Conservation (phyloP, 2,888 invertebrate genomes). For the Nymphalis c-album region DNA sequence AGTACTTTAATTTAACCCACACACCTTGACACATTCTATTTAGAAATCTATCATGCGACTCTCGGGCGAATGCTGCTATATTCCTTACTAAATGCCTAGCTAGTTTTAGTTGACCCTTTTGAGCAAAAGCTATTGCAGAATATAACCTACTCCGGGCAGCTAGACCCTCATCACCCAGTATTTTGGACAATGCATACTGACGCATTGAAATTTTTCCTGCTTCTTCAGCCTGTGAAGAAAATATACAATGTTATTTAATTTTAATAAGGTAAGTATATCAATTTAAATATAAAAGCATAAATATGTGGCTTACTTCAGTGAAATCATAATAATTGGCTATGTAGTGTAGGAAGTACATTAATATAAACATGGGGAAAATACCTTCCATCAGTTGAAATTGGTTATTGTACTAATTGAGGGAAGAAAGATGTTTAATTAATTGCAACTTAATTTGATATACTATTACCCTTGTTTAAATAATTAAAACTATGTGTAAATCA, state of each 20-base stretch:
- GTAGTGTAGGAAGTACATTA: no score
- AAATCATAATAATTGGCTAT: no score
- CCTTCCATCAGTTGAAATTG: no score
- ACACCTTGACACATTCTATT: slow-evolving; percentile 92
- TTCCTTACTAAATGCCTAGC: slow-evolving; percentile 83
- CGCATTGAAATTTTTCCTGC: slow-evolving; percentile 93
- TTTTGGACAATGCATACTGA: slow-evolving; percentile 90
- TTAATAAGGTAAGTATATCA: neutral
- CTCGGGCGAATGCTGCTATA: slow-evolving; percentile 61
- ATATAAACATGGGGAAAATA: no score
- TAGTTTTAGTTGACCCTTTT: slow-evolving; percentile 85
- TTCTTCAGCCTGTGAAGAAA: slow-evolving; percentile 86
- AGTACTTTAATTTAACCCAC: slow-evolving; percentile 90
- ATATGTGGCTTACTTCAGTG: no score
- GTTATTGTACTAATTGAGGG: no score
- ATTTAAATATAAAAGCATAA: no score
- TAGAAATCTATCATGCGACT: slow-evolving; percentile 83
- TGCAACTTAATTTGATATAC: no score
- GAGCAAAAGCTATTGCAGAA: slow-evolving; percentile 92
- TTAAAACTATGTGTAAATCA: neutral
- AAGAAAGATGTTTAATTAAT: no score
- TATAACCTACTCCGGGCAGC: slow-evolving; percentile 93
- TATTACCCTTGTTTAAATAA: neutral
- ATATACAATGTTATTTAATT: neutral
- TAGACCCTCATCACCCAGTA: slow-evolving; percentile 90